A percentile compares a stretch with the other conserved stretches of the same genome.
phyloP scores from a whole-genome alignment of 2,888 invertebrate species.

The Blomia tropicalis region DNA sequence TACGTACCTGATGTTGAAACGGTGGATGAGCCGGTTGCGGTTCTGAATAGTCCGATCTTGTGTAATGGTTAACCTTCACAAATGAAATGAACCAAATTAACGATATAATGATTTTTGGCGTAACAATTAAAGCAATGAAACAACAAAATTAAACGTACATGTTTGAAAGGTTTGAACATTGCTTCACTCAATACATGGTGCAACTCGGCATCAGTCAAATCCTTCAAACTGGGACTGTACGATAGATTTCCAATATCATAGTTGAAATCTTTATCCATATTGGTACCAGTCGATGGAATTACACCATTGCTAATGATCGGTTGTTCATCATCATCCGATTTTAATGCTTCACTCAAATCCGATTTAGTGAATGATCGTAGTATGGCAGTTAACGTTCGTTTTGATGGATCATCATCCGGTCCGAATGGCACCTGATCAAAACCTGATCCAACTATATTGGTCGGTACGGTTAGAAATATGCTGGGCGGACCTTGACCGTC shows the following conservation, averaged over 20 bases:
- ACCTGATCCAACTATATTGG: neutral
- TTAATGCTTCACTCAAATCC: constrained; percentile 27
- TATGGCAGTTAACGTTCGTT: constrained; percentile 66
- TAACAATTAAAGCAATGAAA: constrained; percentile 11
- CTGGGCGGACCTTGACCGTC: neutral
- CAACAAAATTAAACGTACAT: constrained; percentile 35
- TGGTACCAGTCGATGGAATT: neutral
- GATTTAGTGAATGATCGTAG: constrained; percentile 61
- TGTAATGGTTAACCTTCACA: constrained; percentile 31
- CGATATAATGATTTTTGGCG: too few relatives aligned
- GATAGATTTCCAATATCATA: constrained; percentile 83
- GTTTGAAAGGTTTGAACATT: constrained; percentile 51
- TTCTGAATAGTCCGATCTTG: constrained; percentile 31
- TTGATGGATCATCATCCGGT: constrained; percentile 38
- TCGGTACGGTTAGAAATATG: constrained; percentile 7
- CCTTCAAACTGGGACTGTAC: constrained; percentile 78
- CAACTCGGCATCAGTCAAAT: constrained; percentile 78
- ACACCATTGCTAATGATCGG: neutral
- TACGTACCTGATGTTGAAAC: constrained; percentile 54
- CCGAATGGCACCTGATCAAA: neutral
- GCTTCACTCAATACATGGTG: constrained; percentile 56
- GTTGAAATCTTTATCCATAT: constrained; percentile 39
- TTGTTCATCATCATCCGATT: neutral
- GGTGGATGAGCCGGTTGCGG: constrained; percentile 30
- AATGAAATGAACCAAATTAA: neutral